Percentiles rank a stretch among this genome's conserved stretches.
These are phyloP conservation scores for Stegodyphus dumicola DNA, from an alignment of 1,140 invertebrate genomes.

Conservation along the genomic window DNA sequence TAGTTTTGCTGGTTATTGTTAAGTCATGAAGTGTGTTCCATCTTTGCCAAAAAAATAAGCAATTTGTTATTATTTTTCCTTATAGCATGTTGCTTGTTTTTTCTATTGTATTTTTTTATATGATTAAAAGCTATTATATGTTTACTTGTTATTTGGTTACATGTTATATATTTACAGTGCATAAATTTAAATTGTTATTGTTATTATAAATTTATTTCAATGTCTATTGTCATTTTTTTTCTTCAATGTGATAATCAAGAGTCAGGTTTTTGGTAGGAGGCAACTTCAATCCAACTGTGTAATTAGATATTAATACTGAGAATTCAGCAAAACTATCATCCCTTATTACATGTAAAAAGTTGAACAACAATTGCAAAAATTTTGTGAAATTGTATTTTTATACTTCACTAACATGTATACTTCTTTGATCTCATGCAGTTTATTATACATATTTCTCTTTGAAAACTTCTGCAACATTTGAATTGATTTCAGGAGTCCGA, in stretches of 20 bases:
- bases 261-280: background rate
- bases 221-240: constrained; percentile 4
- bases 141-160: constrained; percentile 8
- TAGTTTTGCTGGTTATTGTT: background rate
- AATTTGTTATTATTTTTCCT: background rate
- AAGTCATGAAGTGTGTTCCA: background rate
- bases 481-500: too few species aligned
- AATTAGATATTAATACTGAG: too few species aligned
- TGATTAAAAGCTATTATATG: background rate
- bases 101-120: constrained; percentile 19
- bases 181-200: constrained; percentile 36
- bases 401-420: too few species aligned
- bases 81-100: constrained; percentile 11
- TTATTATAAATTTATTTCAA: constrained; percentile 47
- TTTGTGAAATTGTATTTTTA: too few species aligned
- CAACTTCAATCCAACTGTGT: background rate
- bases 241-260: constrained; percentile 33
- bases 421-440: too few species aligned
- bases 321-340: too few species aligned
- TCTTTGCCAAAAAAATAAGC: background rate
- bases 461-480: too few species aligned
- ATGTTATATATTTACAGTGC: background rate
- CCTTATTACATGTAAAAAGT: too few species aligned
- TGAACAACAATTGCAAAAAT: too few species aligned
- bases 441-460: too few species aligned